phyloP scores from a whole-genome alignment of 1,140 invertebrate species.

The Leptestheria dahalacensis region DNA sequence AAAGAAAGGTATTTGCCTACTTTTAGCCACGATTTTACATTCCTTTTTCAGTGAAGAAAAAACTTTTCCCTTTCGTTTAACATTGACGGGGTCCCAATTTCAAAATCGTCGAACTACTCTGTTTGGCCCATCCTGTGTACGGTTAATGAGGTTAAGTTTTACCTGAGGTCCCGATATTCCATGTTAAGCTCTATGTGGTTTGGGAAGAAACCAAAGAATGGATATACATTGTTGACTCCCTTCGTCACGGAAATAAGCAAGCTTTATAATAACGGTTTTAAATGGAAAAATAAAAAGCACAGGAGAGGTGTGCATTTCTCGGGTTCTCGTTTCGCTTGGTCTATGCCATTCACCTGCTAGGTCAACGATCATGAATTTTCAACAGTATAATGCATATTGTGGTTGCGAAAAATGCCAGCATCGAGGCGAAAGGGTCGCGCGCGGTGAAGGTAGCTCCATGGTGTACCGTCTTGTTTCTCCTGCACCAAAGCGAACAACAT shows the following conservation, averaged over 20 bases:
- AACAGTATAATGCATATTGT: neutral
- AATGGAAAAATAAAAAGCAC: neutral
- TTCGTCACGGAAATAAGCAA: neutral
- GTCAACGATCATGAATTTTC: neutral
- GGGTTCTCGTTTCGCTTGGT: neutral
- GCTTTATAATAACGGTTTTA: neutral
- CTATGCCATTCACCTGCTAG: neutral
- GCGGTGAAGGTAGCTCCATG: neutral
- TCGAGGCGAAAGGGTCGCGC: neutral
- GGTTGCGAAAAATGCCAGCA: neutral
- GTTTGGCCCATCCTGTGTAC: neutral
- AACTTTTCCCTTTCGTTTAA: neutral
- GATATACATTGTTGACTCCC: neutral
- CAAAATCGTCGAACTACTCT: neutral
- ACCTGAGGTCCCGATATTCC: neutral
- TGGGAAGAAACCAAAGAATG: neutral
- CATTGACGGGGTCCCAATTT: neutral
- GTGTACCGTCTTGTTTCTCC: neutral
- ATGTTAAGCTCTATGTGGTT: neutral
- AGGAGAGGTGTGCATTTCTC: neutral
- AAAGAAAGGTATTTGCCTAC: no score
- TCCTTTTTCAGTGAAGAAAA: no score
- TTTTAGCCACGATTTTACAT: no score
- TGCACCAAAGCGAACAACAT: neutral
- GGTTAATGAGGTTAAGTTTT: neutral